Base-by-base conservation (phyloP, 2,888 invertebrate species). In the Drosophila subquinaria region DNA sequence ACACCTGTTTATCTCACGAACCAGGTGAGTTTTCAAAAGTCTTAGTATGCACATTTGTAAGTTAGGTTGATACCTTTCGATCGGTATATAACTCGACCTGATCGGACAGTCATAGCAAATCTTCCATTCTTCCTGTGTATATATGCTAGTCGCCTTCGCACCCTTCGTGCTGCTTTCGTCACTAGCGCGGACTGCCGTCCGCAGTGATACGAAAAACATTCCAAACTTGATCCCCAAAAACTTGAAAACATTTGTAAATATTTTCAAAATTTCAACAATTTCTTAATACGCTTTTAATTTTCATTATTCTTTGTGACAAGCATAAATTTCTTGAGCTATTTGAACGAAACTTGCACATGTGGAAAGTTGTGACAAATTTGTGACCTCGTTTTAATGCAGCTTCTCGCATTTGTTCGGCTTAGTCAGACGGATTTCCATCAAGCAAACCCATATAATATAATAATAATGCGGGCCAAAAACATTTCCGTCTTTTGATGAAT, bases 401-500 rank as follows among this genome's bases (percentile, higher is more conserved):
- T 43, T 47, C 57, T 38, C 48, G 36, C 17, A 30, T 50, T 50
- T 56, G 9, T 27, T 23, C 36, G 51, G 59, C 61, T 77, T 73
- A 67, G 60, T 78, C 74, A 66, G 76, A 69, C 57, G 11, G 59
- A 59, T 75, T 65, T 69, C 62, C 62, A 62, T 52, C 48, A 60
- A 59, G 53, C 36, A 17, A 17, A 47, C 30, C n/a, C 30, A 51
- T 57, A 51, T 45, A 69, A 1, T 27, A 1, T 27, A 57, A 51
- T 42, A 52, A 50, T 56, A 57, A 73, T 50, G 45, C 74, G 38
- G 42, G 53, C 36, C 23, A 53, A 8, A 55, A 55, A 30, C 40
- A 38, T 57, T 79, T 69, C 50, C 64, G 50, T 43, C 68, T 57
- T 36, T n/a, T 45, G 63, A 76, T 76, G 76, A 76, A 79, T 76